These are phyloP conservation scores for Latrodectus elegans DNA, from an alignment of 2,888 invertebrate species.

Conservation along the genomic window DNA sequence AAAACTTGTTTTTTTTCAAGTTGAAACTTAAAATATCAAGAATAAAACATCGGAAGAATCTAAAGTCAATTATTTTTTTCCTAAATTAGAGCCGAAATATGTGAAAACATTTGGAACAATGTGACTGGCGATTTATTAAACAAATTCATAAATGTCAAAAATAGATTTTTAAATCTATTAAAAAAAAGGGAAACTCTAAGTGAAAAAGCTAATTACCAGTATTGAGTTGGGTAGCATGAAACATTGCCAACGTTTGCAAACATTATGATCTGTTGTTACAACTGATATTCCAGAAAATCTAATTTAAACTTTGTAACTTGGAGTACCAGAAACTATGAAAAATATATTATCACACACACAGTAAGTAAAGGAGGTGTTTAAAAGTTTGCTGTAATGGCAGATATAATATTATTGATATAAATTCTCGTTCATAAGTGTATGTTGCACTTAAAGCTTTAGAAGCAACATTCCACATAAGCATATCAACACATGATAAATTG, in stretches of 20 bases:
- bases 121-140: background rate
- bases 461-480: too few relatives aligned
- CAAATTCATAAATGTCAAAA: background rate
- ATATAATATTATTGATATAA: background rate
- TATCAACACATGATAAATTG: too few relatives aligned
- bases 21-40: background rate
- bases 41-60: background rate
- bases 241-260: background rate
- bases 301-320: background rate
- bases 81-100: background rate
- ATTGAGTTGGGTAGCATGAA: background rate
- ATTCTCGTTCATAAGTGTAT: background rate
- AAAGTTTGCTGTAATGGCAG: background rate
- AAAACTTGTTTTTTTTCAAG: background rate
- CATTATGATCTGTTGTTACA: background rate
- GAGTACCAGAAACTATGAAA: background rate
- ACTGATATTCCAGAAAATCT: background rate
- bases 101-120: background rate
- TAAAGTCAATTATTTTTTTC: background rate
- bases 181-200: background rate
- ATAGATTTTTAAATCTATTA: background rate
- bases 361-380: background rate
- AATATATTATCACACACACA: background rate
- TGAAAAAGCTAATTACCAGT: background rate
- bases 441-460: background rate